A percentile compares a stretch with the other conserved stretches of the same genome.
Conservation (phyloP, 2,888 invertebrate genomes). For the Apamea crenata region DNA sequence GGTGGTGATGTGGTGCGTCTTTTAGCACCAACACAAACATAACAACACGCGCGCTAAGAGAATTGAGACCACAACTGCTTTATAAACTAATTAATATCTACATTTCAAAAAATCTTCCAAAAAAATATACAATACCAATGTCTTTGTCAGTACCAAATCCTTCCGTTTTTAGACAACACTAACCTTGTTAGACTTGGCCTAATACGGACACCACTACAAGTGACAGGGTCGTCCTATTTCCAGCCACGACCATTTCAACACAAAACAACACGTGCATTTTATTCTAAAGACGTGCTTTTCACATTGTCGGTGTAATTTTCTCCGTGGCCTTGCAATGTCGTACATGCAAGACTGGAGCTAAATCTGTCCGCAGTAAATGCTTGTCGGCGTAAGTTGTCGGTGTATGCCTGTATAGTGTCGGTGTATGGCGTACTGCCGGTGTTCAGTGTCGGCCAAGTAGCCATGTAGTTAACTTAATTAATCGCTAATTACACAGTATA, state of each 20-base stretch:
- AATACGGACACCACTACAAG: neutral
- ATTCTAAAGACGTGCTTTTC: constrained; percentile 22
- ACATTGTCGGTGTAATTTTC: constrained; percentile 41
- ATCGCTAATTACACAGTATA: constrained; percentile 45
- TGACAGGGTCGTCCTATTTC: constrained; percentile 13
- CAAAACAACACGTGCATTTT: constrained; percentile 30
- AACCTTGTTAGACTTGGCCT: neutral
- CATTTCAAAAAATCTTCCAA: neutral
- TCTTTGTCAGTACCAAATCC: neutral
- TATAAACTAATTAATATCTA: neutral
- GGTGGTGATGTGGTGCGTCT: neutral
- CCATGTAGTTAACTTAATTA: constrained; percentile 55
- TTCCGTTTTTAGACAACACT: neutral
- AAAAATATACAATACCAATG: neutral
- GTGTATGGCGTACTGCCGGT: constrained; percentile 39
- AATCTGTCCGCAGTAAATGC: constrained; percentile 40
- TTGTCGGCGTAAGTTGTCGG: constrained; percentile 51
- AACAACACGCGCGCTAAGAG: too few relatives aligned
- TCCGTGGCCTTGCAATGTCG: constrained; percentile 16
- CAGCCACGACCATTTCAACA: constrained; percentile 9
- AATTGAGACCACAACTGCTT: neutral
- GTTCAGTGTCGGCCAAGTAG: constrained; percentile 53
- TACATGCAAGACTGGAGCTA: constrained; percentile 45
- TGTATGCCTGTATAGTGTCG: constrained; percentile 38
- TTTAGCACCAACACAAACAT: too few relatives aligned